Conservation (phyloP, 2,797 vertebrate species). For the Octomys mimax region DNA sequence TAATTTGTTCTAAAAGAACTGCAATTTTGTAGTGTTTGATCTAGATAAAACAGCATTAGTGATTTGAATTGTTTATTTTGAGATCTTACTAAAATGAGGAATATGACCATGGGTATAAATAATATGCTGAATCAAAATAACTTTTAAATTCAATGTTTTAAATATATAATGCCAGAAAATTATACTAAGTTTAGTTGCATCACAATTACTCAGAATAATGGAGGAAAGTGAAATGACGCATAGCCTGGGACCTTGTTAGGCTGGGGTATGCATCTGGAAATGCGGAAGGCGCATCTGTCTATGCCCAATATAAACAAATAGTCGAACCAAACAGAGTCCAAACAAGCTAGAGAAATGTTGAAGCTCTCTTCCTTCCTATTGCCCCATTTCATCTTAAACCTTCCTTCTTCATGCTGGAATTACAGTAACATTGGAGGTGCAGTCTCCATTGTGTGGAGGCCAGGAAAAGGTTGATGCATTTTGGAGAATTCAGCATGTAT, state of each 20-base stretch:
- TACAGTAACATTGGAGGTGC: not conserved
- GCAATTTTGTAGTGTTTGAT: slow-evolving; percentile 38
- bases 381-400: not conserved
- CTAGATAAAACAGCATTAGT: not conserved
- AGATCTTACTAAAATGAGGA: slow-evolving; percentile 43
- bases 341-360: not conserved
- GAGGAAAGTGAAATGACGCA: slow-evolving; percentile 6
- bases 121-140: slow-evolving; percentile 17
- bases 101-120: slow-evolving; percentile 9
- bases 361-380: not conserved
- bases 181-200: slow-evolving; percentile 21
- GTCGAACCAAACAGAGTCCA: not conserved
- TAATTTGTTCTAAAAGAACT: slow-evolving; percentile 50
- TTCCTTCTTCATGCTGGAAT: not conserved
- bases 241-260: not conserved
- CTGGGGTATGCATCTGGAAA: not conserved
- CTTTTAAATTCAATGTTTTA: slow-evolving; percentile 33
- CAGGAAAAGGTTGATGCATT: not conserved
- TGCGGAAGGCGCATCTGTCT: not conserved
- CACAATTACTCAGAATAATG: slow-evolving; percentile 15
- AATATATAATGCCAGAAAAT: not conserved
- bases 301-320: not conserved
- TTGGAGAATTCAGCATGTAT: not conserved
- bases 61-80: slow-evolving; percentile 23
- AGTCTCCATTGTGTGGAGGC: not conserved